These are phyloP conservation scores for Neostethus bicornis DNA, from an alignment of 2,797 vertebrate species.

Conservation along the genomic window DNA sequence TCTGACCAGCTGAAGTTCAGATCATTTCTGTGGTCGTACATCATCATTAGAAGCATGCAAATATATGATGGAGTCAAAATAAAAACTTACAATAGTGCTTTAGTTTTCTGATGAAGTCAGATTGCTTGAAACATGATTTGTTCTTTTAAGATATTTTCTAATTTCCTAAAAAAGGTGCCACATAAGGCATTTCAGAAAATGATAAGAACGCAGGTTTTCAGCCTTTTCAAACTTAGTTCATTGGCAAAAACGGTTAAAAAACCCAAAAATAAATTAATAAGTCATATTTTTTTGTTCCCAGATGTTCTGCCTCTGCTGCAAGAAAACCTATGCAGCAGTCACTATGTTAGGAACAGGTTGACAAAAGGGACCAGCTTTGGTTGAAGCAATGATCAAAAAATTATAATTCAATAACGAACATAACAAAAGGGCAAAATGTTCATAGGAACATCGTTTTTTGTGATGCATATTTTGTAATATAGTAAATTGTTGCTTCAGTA, in stretches of 20 bases:
- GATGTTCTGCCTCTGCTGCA: background rate
- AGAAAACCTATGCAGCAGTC: background rate
- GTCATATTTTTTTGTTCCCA: background rate
- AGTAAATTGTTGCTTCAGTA: too few species aligned
- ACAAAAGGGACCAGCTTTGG: background rate
- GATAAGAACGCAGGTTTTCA: too few species aligned
- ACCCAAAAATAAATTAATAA: background rate
- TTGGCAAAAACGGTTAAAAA: too few species aligned
- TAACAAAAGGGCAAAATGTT: background rate
- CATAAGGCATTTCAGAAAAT: too few species aligned
- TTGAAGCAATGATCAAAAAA: background rate
- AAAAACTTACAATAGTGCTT: background rate
- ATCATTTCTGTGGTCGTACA: background rate
- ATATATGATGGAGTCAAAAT: background rate
- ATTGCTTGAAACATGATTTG: background rate
- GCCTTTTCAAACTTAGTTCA: too few species aligned
- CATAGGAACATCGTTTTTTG: too few species aligned
- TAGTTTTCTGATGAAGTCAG: background rate
- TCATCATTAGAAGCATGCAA: background rate
- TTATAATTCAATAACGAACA: background rate
- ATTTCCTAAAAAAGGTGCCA: too few species aligned
- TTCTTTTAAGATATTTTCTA: too few species aligned
- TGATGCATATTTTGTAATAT: too few species aligned
- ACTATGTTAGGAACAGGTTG: background rate
- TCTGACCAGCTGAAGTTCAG: background rate